Conservation (phyloP, 2,797 vertebrate species). For the Acestrorhynchus altus region DNA sequence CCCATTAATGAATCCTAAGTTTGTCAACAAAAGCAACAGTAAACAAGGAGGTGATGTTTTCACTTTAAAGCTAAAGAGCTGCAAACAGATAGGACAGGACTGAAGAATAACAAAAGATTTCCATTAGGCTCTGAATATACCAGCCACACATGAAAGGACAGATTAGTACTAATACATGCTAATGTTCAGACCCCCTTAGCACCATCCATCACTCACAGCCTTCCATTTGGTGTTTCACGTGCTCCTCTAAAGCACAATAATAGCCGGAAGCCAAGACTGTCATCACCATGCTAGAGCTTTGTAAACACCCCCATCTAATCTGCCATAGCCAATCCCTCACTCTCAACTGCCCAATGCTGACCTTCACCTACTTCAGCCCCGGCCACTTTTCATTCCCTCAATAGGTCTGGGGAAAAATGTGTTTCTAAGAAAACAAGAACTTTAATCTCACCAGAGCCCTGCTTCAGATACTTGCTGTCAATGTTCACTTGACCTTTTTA, state of each 20-base stretch:
- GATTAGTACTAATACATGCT: slow-evolving; percentile 39
- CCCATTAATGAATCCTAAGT: background rate
- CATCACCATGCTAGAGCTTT: slow-evolving; percentile 49
- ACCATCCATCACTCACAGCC: slow-evolving; percentile 30
- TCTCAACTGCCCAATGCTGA: slow-evolving; percentile 39
- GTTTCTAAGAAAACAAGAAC: slow-evolving; percentile 23
- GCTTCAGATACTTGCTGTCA: slow-evolving; percentile 36
- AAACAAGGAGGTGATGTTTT: too few relatives aligned
- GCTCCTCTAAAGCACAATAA: slow-evolving; percentile 2
- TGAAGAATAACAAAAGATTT: slow-evolving; percentile 47
- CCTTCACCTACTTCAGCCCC: slow-evolving; percentile 25
- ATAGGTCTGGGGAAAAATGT: background rate
- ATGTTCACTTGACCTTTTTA: slow-evolving; percentile 44
- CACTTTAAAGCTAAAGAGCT: too few relatives aligned
- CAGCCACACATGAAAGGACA: slow-evolving; percentile 35
- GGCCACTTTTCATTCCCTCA: slow-evolving; percentile 3
- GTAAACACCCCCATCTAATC: slow-evolving; percentile 60
- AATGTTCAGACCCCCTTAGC: slow-evolving; percentile 32
- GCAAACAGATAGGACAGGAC: slow-evolving; percentile 41
- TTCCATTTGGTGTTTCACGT: background rate
- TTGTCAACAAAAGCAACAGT: background rate
- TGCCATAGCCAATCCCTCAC: slow-evolving; percentile 27
- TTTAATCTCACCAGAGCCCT: slow-evolving; percentile 33
- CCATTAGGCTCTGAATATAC: slow-evolving; percentile 40
- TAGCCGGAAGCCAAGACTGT: slow-evolving; percentile 26